Percentiles rank a stretch among this genome's conserved stretches.
Conservation (phyloP, 2,888 invertebrate genomes). For the Chironomus riparius region DNA sequence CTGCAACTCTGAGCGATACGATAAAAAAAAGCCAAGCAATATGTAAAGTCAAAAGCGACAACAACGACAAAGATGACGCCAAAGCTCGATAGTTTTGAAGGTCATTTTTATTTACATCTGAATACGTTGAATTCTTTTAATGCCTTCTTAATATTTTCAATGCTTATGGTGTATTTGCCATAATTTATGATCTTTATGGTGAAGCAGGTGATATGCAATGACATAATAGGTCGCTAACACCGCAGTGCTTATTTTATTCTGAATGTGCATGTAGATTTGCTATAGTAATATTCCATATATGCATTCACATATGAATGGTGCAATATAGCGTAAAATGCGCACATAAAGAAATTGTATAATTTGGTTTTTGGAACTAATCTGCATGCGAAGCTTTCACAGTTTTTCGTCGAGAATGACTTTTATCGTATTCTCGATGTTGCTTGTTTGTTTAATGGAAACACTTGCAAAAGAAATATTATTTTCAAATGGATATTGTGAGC, state of each 20-base stretch:
- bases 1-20: too few species aligned
- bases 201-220: slow-evolving; percentile 24
- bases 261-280: background rate
- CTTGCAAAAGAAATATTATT: background rate
- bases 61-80: background rate
- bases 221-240: background rate
- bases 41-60: background rate
- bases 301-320: background rate
- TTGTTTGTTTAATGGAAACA: background rate
- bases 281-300: background rate
- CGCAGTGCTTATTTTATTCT: background rate
- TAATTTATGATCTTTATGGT: slow-evolving; percentile 11
- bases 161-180: background rate
- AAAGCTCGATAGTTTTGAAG: background rate
- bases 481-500: background rate
- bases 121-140: background rate
- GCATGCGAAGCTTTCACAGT: background rate
- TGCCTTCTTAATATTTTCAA: background rate
- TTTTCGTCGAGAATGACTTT: background rate
- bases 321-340: background rate
- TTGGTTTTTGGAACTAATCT: background rate
- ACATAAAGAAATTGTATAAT: background rate
- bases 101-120: slow-evolving; percentile 25
- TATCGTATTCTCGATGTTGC: background rate
- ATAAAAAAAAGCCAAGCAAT: too few species aligned